phyloP scores from a whole-genome alignment of 2,113 vertebrate genomes.

The Archilochus colubris region DNA sequence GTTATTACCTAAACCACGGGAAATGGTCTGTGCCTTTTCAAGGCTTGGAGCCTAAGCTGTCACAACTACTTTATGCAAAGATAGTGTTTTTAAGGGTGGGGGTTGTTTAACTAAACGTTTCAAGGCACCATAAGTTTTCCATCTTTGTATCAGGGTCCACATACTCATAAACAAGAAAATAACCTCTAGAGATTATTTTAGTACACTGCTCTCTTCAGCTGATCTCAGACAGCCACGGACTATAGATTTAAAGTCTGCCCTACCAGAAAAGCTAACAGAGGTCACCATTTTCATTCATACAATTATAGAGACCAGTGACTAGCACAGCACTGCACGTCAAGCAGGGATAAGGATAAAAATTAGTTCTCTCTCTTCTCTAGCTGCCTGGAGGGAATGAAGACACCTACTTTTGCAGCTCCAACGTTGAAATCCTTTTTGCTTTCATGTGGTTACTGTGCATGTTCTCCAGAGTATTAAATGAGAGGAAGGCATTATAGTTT shows the following conservation, averaged over 20 bases:
- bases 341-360: slow-evolving; percentile 11
- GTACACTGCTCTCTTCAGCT: neutral
- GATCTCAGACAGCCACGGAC: neutral
- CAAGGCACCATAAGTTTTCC: neutral
- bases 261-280: neutral
- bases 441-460: slow-evolving; percentile 69
- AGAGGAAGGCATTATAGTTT: slow-evolving; percentile 76
- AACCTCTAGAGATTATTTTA: neutral
- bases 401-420: slow-evolving; percentile 61
- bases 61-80: neutral
- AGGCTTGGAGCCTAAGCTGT: neutral
- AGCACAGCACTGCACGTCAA: neutral
- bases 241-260: neutral
- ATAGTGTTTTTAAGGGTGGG: neutral
- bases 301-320: neutral
- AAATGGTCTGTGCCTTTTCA: neutral
- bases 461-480: slow-evolving; percentile 76
- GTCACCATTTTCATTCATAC: neutral
- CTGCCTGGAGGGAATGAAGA: slow-evolving; percentile 55
- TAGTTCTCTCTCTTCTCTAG: slow-evolving; percentile 10
- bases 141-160: neutral
- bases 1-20: neutral
- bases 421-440: slow-evolving; percentile 67
- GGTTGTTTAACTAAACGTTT: neutral
- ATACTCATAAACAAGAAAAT: neutral